A percentile compares a stretch with the other conserved stretches of the same genome.
Conservation (phyloP, 2,888 invertebrate genomes). For the Caenorhabditis afra region DNA sequence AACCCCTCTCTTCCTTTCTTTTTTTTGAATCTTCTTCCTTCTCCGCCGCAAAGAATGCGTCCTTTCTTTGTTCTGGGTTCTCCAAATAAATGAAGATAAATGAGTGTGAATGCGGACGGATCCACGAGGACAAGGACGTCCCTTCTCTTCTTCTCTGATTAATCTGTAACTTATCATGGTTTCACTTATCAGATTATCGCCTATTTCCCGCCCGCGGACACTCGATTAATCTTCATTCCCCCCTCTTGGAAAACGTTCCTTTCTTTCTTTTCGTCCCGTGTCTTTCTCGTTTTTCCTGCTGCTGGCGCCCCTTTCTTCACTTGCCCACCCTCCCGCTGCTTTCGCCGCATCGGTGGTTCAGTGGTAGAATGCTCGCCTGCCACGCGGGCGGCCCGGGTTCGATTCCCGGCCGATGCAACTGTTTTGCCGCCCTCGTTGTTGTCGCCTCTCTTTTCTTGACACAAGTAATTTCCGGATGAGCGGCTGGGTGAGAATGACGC, state of each 20-base stretch:
- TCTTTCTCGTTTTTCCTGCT: not conserved
- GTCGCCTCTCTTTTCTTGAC: not conserved
- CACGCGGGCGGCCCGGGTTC: slow-evolving; percentile 77
- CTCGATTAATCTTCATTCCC: slow-evolving; percentile 49
- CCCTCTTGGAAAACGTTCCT: not conserved
- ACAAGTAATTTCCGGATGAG: slow-evolving; percentile 49
- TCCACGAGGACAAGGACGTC: slow-evolving; percentile 28
- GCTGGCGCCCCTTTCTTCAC: not conserved
- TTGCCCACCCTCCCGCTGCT: not conserved
- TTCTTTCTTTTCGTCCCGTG: not conserved
- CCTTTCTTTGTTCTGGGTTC: slow-evolving; percentile 43
- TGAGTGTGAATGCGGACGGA: slow-evolving; percentile 21
- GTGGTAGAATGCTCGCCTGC: slow-evolving; percentile 77
- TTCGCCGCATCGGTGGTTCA: slow-evolving; percentile 72
- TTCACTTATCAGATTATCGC: slow-evolving; percentile 44
- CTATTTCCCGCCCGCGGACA: not conserved
- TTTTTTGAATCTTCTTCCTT: not conserved
- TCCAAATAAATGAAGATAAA: slow-evolving; percentile 50
- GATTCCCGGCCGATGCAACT: slow-evolving; percentile 75
- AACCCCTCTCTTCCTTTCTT: not conserved
- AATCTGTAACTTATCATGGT: slow-evolving; percentile 27
- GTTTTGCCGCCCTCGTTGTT: slow-evolving; percentile 20
- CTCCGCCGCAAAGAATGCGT: slow-evolving; percentile 6
- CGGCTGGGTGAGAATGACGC: slow-evolving; percentile 40
- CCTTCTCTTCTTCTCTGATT: slow-evolving; percentile 4